Evolutionary conservation across 1,140 invertebrate genomes (phyloP), one percentile per base, ranked within the genome.

Genomic region (Drosophila tristis): DNA sequence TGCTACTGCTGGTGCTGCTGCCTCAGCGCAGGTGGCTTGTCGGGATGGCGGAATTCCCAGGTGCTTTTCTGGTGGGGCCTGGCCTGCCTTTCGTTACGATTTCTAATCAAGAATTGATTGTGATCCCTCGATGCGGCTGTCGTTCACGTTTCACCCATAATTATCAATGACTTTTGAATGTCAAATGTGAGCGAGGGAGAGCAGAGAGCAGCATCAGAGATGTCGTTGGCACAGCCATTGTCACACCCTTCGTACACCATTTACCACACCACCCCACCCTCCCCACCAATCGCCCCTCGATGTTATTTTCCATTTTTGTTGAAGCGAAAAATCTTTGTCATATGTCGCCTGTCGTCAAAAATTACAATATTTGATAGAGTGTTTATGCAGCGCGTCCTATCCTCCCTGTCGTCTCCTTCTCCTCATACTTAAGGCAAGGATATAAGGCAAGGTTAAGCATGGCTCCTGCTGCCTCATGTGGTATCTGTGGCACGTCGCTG

Each of bases 101-200:
- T 89, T 89, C 84, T 89, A 89, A 89, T 89, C 84, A 89, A 89
- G 84, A 89, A 89, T 89, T 89, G 84, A 89, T 89, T 89, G 84
- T 89, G 84, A 89, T 89, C 84, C 79, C 84, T 89, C 77, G 84
- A 84, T 89, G 84, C 84, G 84, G 79, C 84, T 89, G 84, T 89
- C 84, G 84, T 89, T 89, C 84, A 89, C 84, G 84, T 89, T 89
- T 89, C 79, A 85, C 65, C 75, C 84, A 89, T 89, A 89, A 89
- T 89, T 89, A 89, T 89, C 84, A 89, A 89, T 89, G 84, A 89
- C 84, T 89, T 89, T 89, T 89, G 84, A 89, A 89, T 89, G 84
- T 89, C 84, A 89, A 89, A 89, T 89, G 84, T 90, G 79, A 78
- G 77, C 62, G 66, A 70, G 3, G 0, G 66, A 68, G 66, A 68